phyloP scores from a whole-genome alignment of 1,140 invertebrate genomes.

The Vanessa tameamea region DNA sequence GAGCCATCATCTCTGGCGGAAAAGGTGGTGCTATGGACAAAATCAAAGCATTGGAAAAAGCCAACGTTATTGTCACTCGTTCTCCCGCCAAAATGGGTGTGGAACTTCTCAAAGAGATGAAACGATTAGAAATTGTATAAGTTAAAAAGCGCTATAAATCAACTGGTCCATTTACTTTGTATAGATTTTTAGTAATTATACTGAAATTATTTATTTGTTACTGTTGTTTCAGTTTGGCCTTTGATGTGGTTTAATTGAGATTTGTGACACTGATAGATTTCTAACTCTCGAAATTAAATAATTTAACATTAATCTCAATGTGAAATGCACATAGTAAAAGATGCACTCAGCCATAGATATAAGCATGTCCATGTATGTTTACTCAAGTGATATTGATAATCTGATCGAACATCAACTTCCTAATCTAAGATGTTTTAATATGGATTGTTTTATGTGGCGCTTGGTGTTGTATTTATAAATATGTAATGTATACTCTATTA shows the following conservation, averaged over 20 bases:
- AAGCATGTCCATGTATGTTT: conserved; percentile 45
- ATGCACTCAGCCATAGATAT: conserved; percentile 41
- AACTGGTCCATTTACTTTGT: conserved; percentile 56
- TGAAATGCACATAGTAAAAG: conserved; percentile 22
- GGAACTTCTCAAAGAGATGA: conserved; percentile 94
- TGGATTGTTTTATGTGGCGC: conserved; percentile 40
- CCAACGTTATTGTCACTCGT: conserved; percentile 93
- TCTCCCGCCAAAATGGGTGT: conserved; percentile 98
- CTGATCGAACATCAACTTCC: conserved; percentile 39
- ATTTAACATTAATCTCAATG: conserved; percentile 23
- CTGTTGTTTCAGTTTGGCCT: conserved; percentile 37
- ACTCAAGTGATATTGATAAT: conserved; percentile 39
- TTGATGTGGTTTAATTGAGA: conserved; percentile 16
- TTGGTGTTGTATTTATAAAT: conserved; percentile 44
- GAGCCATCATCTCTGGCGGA: conserved; percentile 99
- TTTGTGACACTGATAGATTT: conserved; percentile 40
- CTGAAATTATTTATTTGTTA: conserved; percentile 68
- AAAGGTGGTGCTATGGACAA: conserved; percentile 99
- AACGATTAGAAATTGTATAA: conserved; percentile 85
- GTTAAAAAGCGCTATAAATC: conserved; percentile 28
- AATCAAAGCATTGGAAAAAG: conserved; percentile 96
- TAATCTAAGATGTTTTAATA: conserved; percentile 41
- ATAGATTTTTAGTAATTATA: conserved; percentile 73
- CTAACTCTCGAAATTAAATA: conserved; percentile 5
- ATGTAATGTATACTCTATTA: conserved; percentile 35